Base-by-base conservation (phyloP, 2,888 invertebrate species). In the Polietes domitor region DNA sequence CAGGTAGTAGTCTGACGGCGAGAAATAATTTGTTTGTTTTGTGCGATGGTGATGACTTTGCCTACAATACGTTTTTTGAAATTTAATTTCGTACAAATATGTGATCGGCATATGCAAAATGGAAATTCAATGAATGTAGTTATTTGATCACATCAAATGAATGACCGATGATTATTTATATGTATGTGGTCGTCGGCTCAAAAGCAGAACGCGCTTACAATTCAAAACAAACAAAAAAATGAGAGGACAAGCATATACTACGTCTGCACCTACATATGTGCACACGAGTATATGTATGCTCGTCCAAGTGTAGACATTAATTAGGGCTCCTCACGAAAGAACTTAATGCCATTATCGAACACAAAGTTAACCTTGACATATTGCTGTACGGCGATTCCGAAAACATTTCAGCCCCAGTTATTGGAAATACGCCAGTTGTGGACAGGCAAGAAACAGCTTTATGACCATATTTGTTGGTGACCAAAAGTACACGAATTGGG, bases 71-170 rank as follows among this genome's bases (percentile, higher is more conserved):
- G 61, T 61, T 78, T 76, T 81, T 78, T 76, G 61, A 73, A 78
- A 76, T 76, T 68, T 24, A 79, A 84, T 80, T 84, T 84, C 72
- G 32, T 79, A 71, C 32, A 77, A 75, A 55, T 74, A 55, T 79
- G 68, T 55, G 81, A 32, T 73, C 72, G 65, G 84, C 75, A 81
- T 84, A 61, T 43, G 41, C 41, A 68, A 76, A 84, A 81, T 73
- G 17, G 43, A 70, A 26, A 81, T 70, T 73, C 81, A 78, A 81
- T 76, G 70, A 78, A 75, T 55, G 47, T 47, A n/a, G 7, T 50
- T 75, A 21, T 58, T 76, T 75, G 37, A 47, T 47, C 47, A 47
- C 32, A 55, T 63, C 53, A 43, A 80, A 77, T 80, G 37, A 74
- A 80, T 47, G 77, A 80, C 24, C 43, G 41, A 68, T 41, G 68